These are phyloP conservation scores for Drosophila triauraria DNA, from an alignment of 1,140 invertebrate species.

Conservation along the genomic window DNA sequence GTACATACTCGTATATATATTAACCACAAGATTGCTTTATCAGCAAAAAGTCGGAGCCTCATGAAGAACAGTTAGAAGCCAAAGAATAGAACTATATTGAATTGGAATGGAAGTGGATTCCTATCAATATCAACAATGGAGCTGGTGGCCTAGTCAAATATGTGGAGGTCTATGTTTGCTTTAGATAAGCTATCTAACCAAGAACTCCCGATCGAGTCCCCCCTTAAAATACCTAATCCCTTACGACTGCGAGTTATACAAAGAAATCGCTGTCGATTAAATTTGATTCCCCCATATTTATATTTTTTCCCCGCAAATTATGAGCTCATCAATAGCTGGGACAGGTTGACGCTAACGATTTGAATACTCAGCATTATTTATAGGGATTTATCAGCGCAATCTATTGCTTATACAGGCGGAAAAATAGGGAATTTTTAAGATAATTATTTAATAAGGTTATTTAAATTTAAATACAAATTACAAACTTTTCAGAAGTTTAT, in stretches of 20 bases:
- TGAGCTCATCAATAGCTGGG: slow-evolving; percentile 51
- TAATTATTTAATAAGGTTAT: too few relatives aligned
- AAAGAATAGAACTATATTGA: slow-evolving; percentile 27
- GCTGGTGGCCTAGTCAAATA: slow-evolving; percentile 27
- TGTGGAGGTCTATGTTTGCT: slow-evolving; percentile 29
- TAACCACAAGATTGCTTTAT: slow-evolving; percentile 65
- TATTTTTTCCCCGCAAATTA: slow-evolving; percentile 40
- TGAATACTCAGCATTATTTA: slow-evolving; percentile 36
- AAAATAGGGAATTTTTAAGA: neutral
- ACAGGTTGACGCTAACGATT: slow-evolving; percentile 41
- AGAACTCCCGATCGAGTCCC: slow-evolving; percentile 1
- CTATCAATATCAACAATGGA: slow-evolving; percentile 45
- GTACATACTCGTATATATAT: neutral
- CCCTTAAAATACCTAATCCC: slow-evolving; percentile 15
- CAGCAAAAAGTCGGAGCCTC: slow-evolving; percentile 37
- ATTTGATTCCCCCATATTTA: slow-evolving; percentile 31
- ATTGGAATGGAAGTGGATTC: slow-evolving; percentile 21
- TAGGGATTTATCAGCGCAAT: slow-evolving; percentile 28
- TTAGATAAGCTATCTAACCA: slow-evolving; percentile 62
- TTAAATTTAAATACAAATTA: too few relatives aligned
- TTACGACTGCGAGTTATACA: slow-evolving; percentile 16
- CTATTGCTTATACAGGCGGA: slow-evolving; percentile 16
- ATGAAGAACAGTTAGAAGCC: slow-evolving; percentile 39
- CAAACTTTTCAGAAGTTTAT: too few relatives aligned
- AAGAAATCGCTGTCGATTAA: slow-evolving; percentile 24